phyloP scores from a whole-genome alignment of 2,888 invertebrate species.

The Keiferia lycopersicella region DNA sequence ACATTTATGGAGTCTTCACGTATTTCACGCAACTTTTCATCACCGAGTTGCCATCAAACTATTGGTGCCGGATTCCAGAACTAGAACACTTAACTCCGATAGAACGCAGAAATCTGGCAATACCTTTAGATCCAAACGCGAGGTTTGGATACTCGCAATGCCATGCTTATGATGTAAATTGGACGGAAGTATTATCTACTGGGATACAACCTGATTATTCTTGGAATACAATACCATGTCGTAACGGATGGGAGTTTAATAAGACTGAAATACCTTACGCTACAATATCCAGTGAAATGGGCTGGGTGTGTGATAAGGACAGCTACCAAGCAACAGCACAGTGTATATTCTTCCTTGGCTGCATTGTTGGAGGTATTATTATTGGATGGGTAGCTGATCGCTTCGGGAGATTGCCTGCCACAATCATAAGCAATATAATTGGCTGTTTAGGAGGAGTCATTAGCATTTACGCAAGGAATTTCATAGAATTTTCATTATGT shows the following conservation, averaged over 20 bases:
- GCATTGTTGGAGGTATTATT: constrained; percentile 54
- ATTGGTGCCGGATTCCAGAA: constrained; percentile 55
- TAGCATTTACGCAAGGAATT: constrained; percentile 51
- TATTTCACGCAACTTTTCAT: constrained; percentile 53
- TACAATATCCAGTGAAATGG: constrained; percentile 58
- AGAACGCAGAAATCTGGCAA: constrained; percentile 48
- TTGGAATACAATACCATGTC: constrained; percentile 52
- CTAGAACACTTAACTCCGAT: constrained; percentile 47
- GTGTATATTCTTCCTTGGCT: constrained; percentile 58
- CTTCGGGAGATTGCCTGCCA: constrained; percentile 57
- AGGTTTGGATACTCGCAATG: constrained; percentile 57
- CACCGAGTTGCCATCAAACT: constrained; percentile 52
- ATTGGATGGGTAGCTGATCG: constrained; percentile 60
- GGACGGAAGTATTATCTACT: constrained; percentile 49
- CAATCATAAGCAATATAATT: constrained; percentile 48
- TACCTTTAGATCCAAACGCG: constrained; percentile 44
- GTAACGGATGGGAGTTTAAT: constrained; percentile 62
- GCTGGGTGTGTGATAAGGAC: constrained; percentile 60
- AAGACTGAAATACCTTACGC: constrained; percentile 60
- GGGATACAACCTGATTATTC: constrained; percentile 43
- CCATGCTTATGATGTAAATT: constrained; percentile 50
- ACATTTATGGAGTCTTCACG: constrained; percentile 47
- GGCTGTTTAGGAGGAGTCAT: constrained; percentile 53
- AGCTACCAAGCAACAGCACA: constrained; percentile 64
- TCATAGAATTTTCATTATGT: constrained; percentile 50